Conservation (phyloP, 2,113 vertebrate genomes). For the Genyomyrus donnyi region DNA sequence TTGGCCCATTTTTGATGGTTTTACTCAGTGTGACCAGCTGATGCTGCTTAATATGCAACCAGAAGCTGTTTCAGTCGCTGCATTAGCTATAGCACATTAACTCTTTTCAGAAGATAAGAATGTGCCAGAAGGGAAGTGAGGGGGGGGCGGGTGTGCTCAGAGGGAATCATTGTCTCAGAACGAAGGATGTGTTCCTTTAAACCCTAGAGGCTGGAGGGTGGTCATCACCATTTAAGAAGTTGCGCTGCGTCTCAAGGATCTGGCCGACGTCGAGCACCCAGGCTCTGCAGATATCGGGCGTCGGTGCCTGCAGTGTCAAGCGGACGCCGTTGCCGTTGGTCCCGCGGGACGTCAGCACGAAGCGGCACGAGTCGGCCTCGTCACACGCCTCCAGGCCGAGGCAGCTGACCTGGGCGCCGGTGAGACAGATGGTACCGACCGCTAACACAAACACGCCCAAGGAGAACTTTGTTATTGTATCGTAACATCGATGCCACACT, state of each 20-base stretch:
- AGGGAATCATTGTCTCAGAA: neutral
- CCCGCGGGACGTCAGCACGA: slow-evolving; percentile 85
- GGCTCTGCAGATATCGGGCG: slow-evolving; percentile 73
- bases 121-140: neutral
- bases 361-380: slow-evolving; percentile 87
- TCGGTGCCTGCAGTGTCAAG: slow-evolving; percentile 79
- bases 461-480: neutral
- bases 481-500: neutral
- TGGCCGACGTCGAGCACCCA: slow-evolving; percentile 96
- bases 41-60: neutral
- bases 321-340: slow-evolving; percentile 72
- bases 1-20: neutral
- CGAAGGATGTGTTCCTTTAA: neutral
- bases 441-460: neutral
- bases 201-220: neutral
- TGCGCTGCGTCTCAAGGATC: slow-evolving; percentile 96
- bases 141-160: neutral
- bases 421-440: neutral
- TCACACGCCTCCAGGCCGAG: slow-evolving; percentile 88
- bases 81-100: neutral
- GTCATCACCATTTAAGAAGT: slow-evolving; percentile 89
- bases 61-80: too few species aligned
- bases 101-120: neutral
- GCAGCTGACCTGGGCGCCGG: slow-evolving; percentile 77
- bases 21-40: neutral